Evolutionary conservation across 2,888 invertebrate species (phyloP).

Genomic region (Bugula neritina): DNA sequence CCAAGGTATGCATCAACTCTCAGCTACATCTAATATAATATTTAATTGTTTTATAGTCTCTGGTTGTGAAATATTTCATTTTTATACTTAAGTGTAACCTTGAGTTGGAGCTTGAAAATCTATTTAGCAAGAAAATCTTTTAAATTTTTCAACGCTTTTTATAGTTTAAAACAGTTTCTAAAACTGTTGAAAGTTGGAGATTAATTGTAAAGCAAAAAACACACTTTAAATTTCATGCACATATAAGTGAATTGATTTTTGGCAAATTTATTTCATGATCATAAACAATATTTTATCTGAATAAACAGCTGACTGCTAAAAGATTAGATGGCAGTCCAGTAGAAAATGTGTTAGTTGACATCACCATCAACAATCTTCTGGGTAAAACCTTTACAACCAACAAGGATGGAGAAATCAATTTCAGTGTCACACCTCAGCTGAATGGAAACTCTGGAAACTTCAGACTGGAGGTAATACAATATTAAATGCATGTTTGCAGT

Average conservation of each 20-base stretch:
- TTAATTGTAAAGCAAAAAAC: no score
- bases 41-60: no score
- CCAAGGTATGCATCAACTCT: constrained; percentile 60
- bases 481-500: not conserved
- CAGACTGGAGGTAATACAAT: not conserved
- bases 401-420: constrained; percentile 28
- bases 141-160: no score
- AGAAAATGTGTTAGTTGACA: constrained; percentile 27
- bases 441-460: not conserved
- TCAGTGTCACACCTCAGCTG: constrained; percentile 28
- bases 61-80: no score
- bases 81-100: no score
- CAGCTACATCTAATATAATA: no score
- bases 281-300: not conserved
- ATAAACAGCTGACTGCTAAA: constrained; percentile 31
- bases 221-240: not conserved
- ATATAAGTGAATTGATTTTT: not conserved
- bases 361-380: not conserved
- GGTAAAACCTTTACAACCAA: constrained; percentile 28
- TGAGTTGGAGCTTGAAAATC: no score
- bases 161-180: no score
- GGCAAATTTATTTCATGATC: not conserved
- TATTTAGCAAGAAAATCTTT: no score
- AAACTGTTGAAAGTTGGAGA: no score
- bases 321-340: constrained; percentile 33